Base-by-base conservation (phyloP, 2,888 invertebrate species). In the Cactoblastis cactorum region DNA sequence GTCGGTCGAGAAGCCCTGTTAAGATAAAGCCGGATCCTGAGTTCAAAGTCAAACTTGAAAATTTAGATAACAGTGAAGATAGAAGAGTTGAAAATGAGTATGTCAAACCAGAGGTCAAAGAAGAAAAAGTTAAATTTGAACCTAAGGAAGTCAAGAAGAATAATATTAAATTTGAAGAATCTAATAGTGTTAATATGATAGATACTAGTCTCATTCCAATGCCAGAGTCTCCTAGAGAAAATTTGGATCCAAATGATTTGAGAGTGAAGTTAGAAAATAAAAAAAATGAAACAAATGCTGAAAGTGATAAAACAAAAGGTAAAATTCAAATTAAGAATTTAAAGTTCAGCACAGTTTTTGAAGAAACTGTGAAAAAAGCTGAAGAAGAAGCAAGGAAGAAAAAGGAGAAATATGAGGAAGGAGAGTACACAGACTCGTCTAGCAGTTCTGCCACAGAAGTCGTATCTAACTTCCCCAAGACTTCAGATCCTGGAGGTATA, bases 261-360 rank as follows among this genome's bases (percentile, higher is more conserved):
- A 67, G 74, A n/a, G 57, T 67, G 3, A 82, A 78, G 57, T 50
- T 70, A 48, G 79, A 80, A n/a, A 69, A 61, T 57, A 83, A 77
- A 48, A 72, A 68, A 58, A 51, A 57, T 53, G 80, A 81, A 15
- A 18, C 56, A n/a, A 56, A 55, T 47, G 24, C 62, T 1, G 89
- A 90, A 15, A 69, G 56, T 67, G 90, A 89, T 48, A 89, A 83
- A 59, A 61, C 74, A 4, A 90, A 90, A 62, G 76, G 84, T 41
- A 94, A 92, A 82, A 94, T 94, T 61, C 86, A 91, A 62, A 94
- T 94, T 55, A 93, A 93, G 71, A 92, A 93, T 71, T 78, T 94
- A 11, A 94, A 94, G 65, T 92, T 92, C 54, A 93, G 93, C 71
- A 80, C 91, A 15, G 92, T 94, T 15, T 93, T 92, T 77, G 93